Evolutionary conservation across 2,797 vertebrate genomes (phyloP).

Genomic region (Poecilia gillii): DNA sequence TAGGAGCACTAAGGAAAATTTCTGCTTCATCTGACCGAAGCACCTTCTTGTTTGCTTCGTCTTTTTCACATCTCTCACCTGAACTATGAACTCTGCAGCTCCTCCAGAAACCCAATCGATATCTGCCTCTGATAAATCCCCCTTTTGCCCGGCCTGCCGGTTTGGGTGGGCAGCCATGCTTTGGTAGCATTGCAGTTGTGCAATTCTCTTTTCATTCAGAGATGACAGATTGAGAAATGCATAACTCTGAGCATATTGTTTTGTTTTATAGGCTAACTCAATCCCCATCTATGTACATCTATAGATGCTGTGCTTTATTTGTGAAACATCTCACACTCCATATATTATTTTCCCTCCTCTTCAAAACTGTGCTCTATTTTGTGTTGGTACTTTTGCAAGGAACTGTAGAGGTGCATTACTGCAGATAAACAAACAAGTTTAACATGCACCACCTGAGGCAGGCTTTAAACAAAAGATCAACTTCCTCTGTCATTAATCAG

Average conservation of each 20-base stretch:
- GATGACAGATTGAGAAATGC: not conserved
- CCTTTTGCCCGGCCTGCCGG: not conserved
- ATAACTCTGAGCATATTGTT: not conserved
- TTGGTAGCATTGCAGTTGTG: not conserved
- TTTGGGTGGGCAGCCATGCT: not conserved
- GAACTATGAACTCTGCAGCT: too few species aligned
- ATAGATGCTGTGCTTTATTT: not conserved
- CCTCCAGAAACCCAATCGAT: too few species aligned
- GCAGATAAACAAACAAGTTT: conserved; percentile 16
- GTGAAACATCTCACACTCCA: not conserved
- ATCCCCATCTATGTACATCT: not conserved
- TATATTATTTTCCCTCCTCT: not conserved
- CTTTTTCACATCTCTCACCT: not conserved
- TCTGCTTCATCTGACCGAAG: not conserved
- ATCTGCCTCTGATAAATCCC: too few species aligned
- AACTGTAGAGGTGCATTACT: not conserved
- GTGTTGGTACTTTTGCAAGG: not conserved
- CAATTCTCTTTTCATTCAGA: not conserved
- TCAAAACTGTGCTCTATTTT: not conserved
- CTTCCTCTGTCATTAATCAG: conserved; percentile 49
- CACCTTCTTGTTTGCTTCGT: not conserved
- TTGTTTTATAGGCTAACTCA: not conserved
- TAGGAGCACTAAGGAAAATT: not conserved
- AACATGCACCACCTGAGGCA: conserved; percentile 13
- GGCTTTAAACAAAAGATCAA: conserved; percentile 27